Conservation (phyloP, 2,888 invertebrate species). For the Plebejus argus region DNA sequence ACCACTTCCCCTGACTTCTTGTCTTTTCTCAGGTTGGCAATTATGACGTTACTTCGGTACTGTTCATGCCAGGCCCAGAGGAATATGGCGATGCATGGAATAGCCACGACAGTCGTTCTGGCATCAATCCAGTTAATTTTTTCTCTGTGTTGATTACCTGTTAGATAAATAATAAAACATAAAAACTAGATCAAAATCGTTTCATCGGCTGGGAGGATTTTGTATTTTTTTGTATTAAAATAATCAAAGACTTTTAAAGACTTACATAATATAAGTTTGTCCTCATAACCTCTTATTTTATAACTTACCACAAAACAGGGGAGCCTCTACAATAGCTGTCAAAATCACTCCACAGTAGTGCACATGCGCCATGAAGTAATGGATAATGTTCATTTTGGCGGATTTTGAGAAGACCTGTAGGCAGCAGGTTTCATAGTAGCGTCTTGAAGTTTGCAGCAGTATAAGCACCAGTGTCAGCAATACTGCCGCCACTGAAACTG, state of each 20-base stretch:
- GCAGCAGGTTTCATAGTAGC: constrained; percentile 90
- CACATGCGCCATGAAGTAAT: constrained; percentile 87
- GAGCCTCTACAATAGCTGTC: constrained; percentile 85
- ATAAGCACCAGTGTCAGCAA: constrained; percentile 83
- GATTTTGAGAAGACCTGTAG: constrained; percentile 90
- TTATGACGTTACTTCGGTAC: constrained; percentile 84
- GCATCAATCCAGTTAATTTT: constrained; percentile 59
- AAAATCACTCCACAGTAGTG: constrained; percentile 88
- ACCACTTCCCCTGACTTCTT: constrained; percentile 84
- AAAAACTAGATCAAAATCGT: no score
- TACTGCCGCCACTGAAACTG: constrained; percentile 82
- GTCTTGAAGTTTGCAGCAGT: constrained; percentile 85
- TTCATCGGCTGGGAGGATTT: no score
- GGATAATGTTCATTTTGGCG: constrained; percentile 88
- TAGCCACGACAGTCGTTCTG: constrained; percentile 57
- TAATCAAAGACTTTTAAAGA: no score
- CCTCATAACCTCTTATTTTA: not conserved
- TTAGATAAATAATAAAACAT: constrained; percentile 30
- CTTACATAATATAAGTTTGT: no score
- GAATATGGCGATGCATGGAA: constrained; percentile 82
- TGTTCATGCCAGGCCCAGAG: constrained; percentile 89
- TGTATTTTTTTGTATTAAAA: no score
- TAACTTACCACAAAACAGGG: constrained; percentile 82
- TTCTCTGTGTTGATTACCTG: constrained; percentile 58
- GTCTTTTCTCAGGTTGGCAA: constrained; percentile 90